Evolutionary conservation across 2,113 vertebrate genomes (phyloP).

Genomic region (Atrichornis clamosus): DNA sequence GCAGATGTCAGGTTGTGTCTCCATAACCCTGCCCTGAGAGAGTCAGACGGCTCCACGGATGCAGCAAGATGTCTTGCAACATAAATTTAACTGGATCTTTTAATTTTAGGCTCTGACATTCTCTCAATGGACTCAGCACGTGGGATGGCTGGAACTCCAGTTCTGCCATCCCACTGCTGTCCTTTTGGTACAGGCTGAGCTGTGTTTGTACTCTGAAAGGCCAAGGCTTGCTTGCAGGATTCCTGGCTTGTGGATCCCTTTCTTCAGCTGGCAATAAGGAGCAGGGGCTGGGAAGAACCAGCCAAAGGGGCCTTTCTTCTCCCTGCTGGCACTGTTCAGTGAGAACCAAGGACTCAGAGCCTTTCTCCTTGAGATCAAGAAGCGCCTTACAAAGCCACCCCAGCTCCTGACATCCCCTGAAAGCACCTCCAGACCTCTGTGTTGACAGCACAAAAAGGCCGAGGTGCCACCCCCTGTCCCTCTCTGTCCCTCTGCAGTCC

Average conservation of each 20-base stretch:
- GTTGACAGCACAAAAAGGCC: fast-evolving
- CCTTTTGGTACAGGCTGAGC: background rate
- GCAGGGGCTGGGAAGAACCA: background rate
- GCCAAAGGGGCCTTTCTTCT: background rate
- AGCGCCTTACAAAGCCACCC: background rate
- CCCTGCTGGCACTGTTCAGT: background rate
- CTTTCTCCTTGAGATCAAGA: background rate
- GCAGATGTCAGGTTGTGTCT: conserved; percentile 32
- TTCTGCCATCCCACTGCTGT: fast-evolving
- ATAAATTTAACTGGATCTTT: background rate
- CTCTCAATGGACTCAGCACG: background rate
- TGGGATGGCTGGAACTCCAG: background rate
- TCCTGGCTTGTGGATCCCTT: background rate
- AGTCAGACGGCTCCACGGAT: background rate
- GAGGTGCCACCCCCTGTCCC: background rate
- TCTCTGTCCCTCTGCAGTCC: background rate
- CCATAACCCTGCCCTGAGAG: background rate
- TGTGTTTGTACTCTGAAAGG: background rate
- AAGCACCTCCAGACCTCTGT: background rate
- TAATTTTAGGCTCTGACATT: background rate
- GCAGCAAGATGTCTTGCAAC: background rate
- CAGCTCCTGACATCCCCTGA: background rate
- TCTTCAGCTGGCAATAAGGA: background rate
- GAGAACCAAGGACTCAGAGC: background rate
- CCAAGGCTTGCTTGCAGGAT: background rate